Evolutionary conservation across 1,140 invertebrate species (phyloP).

Genomic region (Limonius californicus): DNA sequence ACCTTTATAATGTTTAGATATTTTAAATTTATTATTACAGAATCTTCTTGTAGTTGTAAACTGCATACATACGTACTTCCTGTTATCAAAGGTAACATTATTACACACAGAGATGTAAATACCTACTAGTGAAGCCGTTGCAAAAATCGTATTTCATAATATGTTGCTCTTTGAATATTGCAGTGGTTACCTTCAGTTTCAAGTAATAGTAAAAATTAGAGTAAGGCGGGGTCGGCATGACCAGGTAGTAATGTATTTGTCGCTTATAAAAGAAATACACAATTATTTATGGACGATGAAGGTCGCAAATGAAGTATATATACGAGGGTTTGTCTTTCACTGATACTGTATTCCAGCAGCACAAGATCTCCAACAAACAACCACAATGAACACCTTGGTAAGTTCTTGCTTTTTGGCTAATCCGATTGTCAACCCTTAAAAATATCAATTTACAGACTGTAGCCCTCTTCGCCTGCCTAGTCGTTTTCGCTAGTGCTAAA

Average conservation of each 20-base stretch:
- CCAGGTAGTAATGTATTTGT: background rate
- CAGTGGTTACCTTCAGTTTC: background rate
- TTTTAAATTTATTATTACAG: no score
- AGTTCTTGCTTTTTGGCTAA: constrained; percentile 8
- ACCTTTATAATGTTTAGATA: no score
- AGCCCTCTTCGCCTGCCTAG: constrained; percentile 24
- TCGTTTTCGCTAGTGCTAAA: constrained; percentile 26
- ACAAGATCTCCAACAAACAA: background rate
- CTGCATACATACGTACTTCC: no score
- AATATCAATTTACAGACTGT: constrained; percentile 15
- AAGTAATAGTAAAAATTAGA: background rate
- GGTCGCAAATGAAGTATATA: background rate
- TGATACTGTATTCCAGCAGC: background rate
- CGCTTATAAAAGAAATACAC: background rate
- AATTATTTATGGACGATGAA: background rate
- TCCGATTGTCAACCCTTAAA: background rate
- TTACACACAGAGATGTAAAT: no score
- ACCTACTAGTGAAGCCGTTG: no score
- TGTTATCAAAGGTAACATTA: no score
- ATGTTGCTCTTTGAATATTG: no score
- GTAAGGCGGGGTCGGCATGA: background rate
- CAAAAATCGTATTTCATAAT: no score
- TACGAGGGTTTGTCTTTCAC: background rate
- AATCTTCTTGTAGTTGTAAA: no score
- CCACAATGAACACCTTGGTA: constrained; percentile 29